These are phyloP conservation scores for Parnassius apollo DNA, from an alignment of 2,888 invertebrate genomes.

Conservation along the genomic window DNA sequence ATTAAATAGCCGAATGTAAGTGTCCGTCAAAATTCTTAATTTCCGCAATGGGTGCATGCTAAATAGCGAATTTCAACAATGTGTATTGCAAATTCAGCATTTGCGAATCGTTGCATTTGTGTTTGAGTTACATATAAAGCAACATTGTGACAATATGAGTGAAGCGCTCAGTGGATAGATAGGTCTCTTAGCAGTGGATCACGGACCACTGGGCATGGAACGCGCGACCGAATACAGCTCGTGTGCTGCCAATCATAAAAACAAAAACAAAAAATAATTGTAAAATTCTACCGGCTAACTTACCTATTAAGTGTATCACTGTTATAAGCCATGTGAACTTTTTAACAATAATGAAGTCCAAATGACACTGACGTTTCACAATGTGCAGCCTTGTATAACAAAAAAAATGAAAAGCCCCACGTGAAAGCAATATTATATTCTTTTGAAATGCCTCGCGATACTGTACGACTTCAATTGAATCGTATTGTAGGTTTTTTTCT, in stretches of 20 bases:
- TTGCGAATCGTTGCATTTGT: conserved; percentile 3
- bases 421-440: conserved; percentile 37
- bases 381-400: conserved; percentile 49
- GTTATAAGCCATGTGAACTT: conserved; percentile 46
- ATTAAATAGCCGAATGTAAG: conserved; percentile 43
- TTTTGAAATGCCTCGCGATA: conserved; percentile 34
- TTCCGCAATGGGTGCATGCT: conserved; percentile 4
- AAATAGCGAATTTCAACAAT: conserved; percentile 27
- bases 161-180: conserved; percentile 53
- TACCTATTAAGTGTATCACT: conserved; percentile 58
- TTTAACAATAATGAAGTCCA: conserved; percentile 42
- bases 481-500: conserved; percentile 42
- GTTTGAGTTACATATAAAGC: conserved; percentile 37
- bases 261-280: conserved; percentile 56
- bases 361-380: conserved; percentile 42
- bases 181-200: conserved; percentile 68
- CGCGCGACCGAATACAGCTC: conserved; percentile 75
- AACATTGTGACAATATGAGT: conserved; percentile 60
- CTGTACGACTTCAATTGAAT: conserved; percentile 35
- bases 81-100: neutral
- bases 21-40: conserved; percentile 26
- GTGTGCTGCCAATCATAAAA: conserved; percentile 80
- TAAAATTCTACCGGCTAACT: conserved; percentile 66
- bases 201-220: conserved; percentile 68
- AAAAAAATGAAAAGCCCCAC: conserved; percentile 30